A percentile compares a stretch with the other conserved stretches of the same genome.
Evolutionary conservation across 2,113 vertebrate species (phyloP).

Genomic region (Pogonocichla stellata): DNA sequence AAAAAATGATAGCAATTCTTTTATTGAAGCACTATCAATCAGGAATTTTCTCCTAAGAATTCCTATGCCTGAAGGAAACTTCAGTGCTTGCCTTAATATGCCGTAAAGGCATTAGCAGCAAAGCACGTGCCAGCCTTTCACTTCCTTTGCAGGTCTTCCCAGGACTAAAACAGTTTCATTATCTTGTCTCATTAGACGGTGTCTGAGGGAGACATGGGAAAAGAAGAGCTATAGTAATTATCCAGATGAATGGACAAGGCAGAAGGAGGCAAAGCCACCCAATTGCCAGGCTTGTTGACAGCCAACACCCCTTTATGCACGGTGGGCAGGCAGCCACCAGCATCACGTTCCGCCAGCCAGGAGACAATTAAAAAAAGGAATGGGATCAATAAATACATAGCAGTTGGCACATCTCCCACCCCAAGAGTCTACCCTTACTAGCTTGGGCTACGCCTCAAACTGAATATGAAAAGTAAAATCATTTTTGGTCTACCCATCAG

Average conservation of each 20-base stretch:
- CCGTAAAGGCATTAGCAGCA: background rate
- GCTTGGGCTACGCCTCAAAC: background rate
- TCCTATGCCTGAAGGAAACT: background rate
- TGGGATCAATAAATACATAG: conserved; percentile 26
- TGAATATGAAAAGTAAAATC: background rate
- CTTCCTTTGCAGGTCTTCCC: background rate
- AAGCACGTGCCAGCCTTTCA: background rate
- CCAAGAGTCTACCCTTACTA: background rate
- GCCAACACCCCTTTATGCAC: background rate
- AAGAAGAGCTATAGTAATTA: background rate
- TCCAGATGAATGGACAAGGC: background rate
- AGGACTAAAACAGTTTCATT: background rate
- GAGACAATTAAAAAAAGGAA: background rate
- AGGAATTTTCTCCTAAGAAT: background rate
- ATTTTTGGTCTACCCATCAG: conserved; percentile 10
- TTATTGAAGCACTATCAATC: background rate
- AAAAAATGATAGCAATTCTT: background rate
- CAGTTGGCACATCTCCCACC: background rate
- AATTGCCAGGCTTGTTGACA: conserved; percentile 23
- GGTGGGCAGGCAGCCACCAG: conserved; percentile 19
- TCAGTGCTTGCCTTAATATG: background rate
- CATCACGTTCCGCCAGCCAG: background rate
- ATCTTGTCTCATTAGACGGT: background rate
- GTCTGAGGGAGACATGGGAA: background rate
- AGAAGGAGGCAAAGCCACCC: conserved; percentile 35